Conservation (phyloP, 2,797 vertebrate genomes). For the Propithecus deckenii region DNA sequence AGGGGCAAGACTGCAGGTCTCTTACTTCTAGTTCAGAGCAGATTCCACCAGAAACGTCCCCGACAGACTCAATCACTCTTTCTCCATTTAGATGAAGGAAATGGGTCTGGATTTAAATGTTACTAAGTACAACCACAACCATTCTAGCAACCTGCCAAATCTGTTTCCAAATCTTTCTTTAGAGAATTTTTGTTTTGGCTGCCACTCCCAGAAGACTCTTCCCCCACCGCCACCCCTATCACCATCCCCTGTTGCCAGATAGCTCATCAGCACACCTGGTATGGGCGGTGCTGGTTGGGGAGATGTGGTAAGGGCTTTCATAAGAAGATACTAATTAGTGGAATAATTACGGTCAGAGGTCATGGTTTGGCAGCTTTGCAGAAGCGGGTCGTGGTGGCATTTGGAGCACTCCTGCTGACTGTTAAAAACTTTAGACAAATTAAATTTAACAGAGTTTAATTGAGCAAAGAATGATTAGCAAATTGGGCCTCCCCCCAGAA, state of each 20-base stretch:
- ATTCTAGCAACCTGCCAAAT: neutral
- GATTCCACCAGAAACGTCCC: neutral
- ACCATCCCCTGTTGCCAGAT: neutral
- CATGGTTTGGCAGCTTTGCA: neutral
- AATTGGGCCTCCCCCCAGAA: neutral
- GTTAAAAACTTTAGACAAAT: neutral
- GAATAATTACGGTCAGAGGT: neutral
- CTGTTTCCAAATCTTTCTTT: neutral
- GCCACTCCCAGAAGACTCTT: neutral
- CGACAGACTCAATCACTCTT: neutral
- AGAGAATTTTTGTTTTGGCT: neutral
- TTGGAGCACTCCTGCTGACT: neutral
- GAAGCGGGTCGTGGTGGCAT: neutral
- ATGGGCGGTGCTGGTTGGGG: neutral
- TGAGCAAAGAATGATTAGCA: neutral
- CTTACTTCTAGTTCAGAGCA: neutral
- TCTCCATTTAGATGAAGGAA: neutral
- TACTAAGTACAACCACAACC: neutral
- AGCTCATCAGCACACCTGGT: neutral
- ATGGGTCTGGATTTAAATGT: neutral
- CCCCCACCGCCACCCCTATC: neutral
- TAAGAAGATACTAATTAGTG: neutral
- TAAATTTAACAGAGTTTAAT: neutral
- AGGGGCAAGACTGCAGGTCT: neutral
- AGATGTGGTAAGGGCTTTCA: neutral